Conservation (phyloP, 2,888 invertebrate species). For the Lycophotia porphyrea region DNA sequence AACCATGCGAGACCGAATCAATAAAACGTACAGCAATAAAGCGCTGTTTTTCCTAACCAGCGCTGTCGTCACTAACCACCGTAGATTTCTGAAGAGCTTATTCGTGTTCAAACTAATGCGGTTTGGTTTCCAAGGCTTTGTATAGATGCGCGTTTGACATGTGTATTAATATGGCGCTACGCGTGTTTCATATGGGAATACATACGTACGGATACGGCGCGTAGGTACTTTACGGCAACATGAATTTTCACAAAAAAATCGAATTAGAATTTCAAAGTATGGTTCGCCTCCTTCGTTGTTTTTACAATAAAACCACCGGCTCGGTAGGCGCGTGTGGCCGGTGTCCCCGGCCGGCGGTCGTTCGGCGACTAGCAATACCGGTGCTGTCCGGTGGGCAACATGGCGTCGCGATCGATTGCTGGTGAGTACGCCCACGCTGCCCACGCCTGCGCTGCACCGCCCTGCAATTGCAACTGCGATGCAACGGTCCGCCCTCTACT, state of each 20-base stretch:
- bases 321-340: constrained; percentile 49
- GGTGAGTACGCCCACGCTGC: constrained; percentile 84
- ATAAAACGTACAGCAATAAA: constrained; percentile 75
- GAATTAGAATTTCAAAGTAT: constrained; percentile 39
- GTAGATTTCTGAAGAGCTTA: constrained; percentile 86
- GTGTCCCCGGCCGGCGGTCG: constrained; percentile 66
- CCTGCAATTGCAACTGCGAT: constrained; percentile 81
- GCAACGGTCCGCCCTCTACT: constrained; percentile 78
- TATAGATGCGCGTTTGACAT: constrained; percentile 76
- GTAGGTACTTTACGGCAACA: constrained; percentile 29
- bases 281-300: constrained; percentile 18
- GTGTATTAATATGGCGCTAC: constrained; percentile 68
- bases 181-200: constrained; percentile 46
- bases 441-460: constrained; percentile 88
- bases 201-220: constrained; percentile 36
- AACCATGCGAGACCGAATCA: constrained; percentile 66
- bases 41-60: constrained; percentile 76
- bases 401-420: constrained; percentile 88
- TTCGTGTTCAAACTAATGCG: constrained; percentile 86
- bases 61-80: constrained; percentile 80
- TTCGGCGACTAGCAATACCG: constrained; percentile 75
- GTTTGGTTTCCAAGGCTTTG: constrained; percentile 81
- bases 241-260: constrained; percentile 47
- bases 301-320: constrained; percentile 50
- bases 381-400: constrained; percentile 83